Percentiles rank a stretch among this genome's conserved stretches.
Evolutionary conservation across 1,140 invertebrate species (phyloP).

Genomic region (Drosophila sulfurigaster): DNA sequence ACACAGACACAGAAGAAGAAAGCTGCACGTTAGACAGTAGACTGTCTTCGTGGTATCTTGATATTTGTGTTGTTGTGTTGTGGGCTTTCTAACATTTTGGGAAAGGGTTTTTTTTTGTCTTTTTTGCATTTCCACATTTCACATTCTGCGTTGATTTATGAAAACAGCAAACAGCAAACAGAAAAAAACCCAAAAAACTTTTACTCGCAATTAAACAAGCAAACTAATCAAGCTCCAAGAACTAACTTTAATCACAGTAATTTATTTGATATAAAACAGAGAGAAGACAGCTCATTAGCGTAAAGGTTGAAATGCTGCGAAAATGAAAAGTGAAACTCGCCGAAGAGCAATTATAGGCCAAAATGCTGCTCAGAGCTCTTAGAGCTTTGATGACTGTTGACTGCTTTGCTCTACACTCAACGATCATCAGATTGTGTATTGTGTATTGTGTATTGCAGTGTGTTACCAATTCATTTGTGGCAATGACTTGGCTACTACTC

Average conservation of each 20-base stretch:
- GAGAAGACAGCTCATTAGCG: conserved; percentile 19
- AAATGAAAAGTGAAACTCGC: conserved; percentile 33
- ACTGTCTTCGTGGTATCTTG: conserved; percentile 7
- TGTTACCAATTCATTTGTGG: conserved; percentile 61
- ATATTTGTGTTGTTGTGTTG: conserved; percentile 7
- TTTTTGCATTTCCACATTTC: conserved; percentile 37
- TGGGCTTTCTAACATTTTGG: conserved; percentile 70
- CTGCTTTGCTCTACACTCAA: background rate
- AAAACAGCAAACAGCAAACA: conserved; percentile 24
- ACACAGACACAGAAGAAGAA: conserved; percentile 17
- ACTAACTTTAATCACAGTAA: conserved; percentile 63
- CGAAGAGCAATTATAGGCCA: conserved; percentile 17
- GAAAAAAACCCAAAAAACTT: conserved; percentile 42
- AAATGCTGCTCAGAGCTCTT: background rate
- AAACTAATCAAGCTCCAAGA: conserved; percentile 32
- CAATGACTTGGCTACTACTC: conserved; percentile 65
- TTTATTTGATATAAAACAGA: conserved; percentile 55
- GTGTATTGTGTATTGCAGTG: background rate
- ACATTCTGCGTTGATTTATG: conserved; percentile 71
- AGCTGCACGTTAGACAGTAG: conserved; percentile 17
- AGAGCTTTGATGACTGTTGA: no score
- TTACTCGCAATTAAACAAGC: conserved; percentile 68
- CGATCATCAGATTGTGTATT: conserved; percentile 8
- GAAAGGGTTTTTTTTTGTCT: conserved; percentile 57
- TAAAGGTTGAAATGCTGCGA: conserved; percentile 17